These are phyloP conservation scores for Pyrrhosoma nymphula DNA, from an alignment of 2,888 invertebrate species.

Conservation along the genomic window DNA sequence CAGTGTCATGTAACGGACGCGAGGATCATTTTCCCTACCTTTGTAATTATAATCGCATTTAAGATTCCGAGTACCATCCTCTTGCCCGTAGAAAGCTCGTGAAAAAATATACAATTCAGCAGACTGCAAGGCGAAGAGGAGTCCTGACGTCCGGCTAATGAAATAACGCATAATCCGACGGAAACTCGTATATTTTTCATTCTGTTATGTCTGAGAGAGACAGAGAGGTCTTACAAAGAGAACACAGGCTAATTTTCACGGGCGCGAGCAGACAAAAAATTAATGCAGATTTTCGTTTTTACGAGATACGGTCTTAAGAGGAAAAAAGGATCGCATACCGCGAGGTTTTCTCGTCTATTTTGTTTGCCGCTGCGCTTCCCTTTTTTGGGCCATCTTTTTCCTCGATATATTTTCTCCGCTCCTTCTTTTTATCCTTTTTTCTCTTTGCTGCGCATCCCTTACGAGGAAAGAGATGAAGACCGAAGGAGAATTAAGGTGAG, in stretches of 20 bases:
- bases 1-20: not conserved
- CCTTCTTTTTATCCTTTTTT: not conserved
- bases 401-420: not conserved
- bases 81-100: not conserved
- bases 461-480: not conserved
- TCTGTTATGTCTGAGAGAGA: not conserved
- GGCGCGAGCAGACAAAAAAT: not conserved
- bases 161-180: conserved; percentile 13
- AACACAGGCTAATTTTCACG: not conserved
- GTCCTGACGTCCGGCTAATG: not conserved
- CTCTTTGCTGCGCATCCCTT: not conserved
- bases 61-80: not conserved
- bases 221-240: not conserved
- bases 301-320: not conserved
- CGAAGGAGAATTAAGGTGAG: not conserved
- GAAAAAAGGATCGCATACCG: not conserved
- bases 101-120: conserved; percentile 11
- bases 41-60: not conserved
- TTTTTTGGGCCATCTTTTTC: not conserved
- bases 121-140: not conserved
- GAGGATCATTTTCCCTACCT: not conserved
- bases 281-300: not conserved
- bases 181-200: conserved; percentile 7
- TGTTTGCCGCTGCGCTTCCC: not conserved
- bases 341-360: not conserved